Conservation (phyloP, 2,113 vertebrate genomes). For the Lasiurus borealis region DNA sequence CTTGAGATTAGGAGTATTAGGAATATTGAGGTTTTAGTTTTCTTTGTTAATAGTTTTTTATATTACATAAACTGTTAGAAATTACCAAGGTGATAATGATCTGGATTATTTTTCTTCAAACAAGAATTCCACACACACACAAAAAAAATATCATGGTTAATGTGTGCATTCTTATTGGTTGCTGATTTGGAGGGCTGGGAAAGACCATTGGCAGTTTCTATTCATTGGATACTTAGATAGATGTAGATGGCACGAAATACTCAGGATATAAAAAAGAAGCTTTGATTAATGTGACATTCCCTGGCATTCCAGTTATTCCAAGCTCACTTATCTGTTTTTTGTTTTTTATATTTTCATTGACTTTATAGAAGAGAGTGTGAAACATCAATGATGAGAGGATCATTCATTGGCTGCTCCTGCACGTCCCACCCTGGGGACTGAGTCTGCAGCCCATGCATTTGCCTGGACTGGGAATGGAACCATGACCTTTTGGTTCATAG, state of each 20-base stretch:
- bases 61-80: constrained; percentile 31
- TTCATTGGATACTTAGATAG: neutral
- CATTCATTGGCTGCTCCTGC: no score
- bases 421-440: no score
- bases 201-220: neutral
- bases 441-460: no score
- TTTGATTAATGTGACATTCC: neutral
- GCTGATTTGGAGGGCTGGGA: neutral
- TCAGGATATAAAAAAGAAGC: neutral
- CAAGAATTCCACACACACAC: constrained; percentile 14
- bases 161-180: neutral
- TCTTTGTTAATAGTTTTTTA: constrained; percentile 4
- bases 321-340: neutral
- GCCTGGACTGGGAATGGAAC: no score
- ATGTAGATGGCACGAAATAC: neutral
- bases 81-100: neutral
- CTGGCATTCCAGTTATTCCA: neutral
- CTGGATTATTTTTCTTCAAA: neutral
- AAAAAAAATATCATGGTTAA: no score
- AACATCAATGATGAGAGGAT: no score
- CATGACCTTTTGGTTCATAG: no score
- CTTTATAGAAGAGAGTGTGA: no score
- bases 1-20: neutral
- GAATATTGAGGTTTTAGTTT: neutral
- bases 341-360: no score